Evolutionary conservation across 92 coral and sea anemone species (phyloP), one percentile per base, ranked within the genome.

Genomic region (Umimayanthus kanabou): DNA sequence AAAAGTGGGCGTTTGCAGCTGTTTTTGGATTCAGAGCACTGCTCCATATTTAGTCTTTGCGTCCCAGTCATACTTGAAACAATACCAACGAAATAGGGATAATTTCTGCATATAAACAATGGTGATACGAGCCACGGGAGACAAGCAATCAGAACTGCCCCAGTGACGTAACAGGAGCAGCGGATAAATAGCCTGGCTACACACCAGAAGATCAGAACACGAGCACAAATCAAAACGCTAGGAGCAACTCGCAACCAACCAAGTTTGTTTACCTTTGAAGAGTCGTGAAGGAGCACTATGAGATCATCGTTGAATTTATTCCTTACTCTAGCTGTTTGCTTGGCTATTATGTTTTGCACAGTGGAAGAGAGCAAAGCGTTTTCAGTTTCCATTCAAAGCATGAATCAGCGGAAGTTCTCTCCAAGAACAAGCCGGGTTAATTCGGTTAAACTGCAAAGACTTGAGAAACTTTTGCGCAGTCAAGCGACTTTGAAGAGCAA

Each of bases 181-280:
- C 47, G 76, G 13, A 40, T 42, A 67, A 82, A 82, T 67, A 66
- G 40, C 25, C 20, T 45, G 22, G 61, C 64, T n/a, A 8, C 61
- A 66, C 8, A 29, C 42, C 76, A 67, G 40, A 50, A 67, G 76
- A 82, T 66, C 76, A 82, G 86, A 82, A n/a, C 25, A 72, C 15
- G 11, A 66, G 86, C 76, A 66, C 23, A 33, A 33, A 6, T 73
- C 22, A 37, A 82, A 40, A 40, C 23, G 61, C 7, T 61, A 61
- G 37, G 73, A 80, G 42, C 69, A 67, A 53, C 45, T 11, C 25
- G 16, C 49, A 13, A 39, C 15, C 65, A 80, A 57, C 8, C 65
- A 80, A 57, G n/a, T 49, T 15, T 25, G 26, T n/a, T 9, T 50
- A 10, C 61, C 14, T 4, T 33, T 16, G 6, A 49, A 57, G 58